These are phyloP conservation scores for Oasisia sp. DNA, from an alignment of 2,888 invertebrate species.

Conservation along the genomic window DNA sequence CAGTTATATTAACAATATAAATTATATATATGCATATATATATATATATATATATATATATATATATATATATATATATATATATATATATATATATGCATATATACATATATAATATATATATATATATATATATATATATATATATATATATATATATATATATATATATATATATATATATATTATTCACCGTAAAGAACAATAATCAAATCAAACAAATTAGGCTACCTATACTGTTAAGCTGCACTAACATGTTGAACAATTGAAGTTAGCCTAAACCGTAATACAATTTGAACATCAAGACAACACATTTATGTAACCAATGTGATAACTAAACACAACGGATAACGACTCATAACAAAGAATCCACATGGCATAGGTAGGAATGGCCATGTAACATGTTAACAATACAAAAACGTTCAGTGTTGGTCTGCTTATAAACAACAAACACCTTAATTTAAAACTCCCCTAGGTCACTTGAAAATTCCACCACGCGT, in stretches of 20 bases:
- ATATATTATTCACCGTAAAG: neutral
- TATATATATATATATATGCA: neutral
- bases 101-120: slow-evolving; percentile 11
- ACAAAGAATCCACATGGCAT: neutral
- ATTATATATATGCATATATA: no score
- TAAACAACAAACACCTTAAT: neutral
- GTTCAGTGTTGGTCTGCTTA: neutral
- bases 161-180: slow-evolving; percentile 23
- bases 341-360: neutral
- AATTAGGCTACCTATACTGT: no score
- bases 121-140: neutral
- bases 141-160: slow-evolving; percentile 19
- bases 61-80: slow-evolving; percentile 22
- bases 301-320: neutral
- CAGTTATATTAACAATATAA: no score
- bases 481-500: neutral
- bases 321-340: neutral
- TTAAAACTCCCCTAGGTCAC: neutral
- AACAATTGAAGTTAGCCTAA: no score
- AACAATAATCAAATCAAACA: no score
- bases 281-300: neutral
- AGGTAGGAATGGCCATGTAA: neutral
- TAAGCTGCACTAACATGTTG: no score
- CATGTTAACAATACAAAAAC: neutral
- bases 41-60: slow-evolving; percentile 18